These are phyloP conservation scores for Sternarchorhynchus goeldii DNA, from an alignment of 2,797 vertebrate species.

Conservation along the genomic window DNA sequence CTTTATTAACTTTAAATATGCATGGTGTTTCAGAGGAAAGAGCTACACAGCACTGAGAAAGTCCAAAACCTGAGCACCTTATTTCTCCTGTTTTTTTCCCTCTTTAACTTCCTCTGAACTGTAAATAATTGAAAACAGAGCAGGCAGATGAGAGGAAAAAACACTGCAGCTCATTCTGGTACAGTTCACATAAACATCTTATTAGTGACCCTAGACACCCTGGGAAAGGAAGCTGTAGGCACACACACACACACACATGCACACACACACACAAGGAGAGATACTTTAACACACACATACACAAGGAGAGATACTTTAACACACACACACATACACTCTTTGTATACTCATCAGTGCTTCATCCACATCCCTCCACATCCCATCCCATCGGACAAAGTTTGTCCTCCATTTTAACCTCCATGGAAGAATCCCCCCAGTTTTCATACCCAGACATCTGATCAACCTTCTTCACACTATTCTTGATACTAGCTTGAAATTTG, in stretches of 20 bases:
- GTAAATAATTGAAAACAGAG: constrained; percentile 77
- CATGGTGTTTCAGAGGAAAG: constrained; percentile 80
- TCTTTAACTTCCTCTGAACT: constrained; percentile 52
- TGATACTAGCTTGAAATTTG: too few species aligned
- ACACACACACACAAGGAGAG: constrained; percentile 11
- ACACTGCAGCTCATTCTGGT: constrained; percentile 56
- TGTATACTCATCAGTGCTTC: not conserved
- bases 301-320: constrained; percentile 6
- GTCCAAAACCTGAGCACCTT: constrained; percentile 78
- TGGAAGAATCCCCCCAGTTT: not conserved
- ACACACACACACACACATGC: constrained; percentile 14
- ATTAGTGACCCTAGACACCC: constrained; percentile 69
- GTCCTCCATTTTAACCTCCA: not conserved
- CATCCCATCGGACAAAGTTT: not conserved
- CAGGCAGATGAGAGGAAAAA: constrained; percentile 31
- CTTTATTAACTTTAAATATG: constrained; percentile 84
- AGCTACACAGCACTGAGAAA: too few species aligned
- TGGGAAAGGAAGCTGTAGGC: constrained; percentile 64
- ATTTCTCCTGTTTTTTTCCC: constrained; percentile 63
- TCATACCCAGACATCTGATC: not conserved
- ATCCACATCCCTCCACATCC: not conserved
- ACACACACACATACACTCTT: not conserved
- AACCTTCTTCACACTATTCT: too few species aligned
- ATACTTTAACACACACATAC: constrained; percentile 6
- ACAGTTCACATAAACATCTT: constrained; percentile 72